These are phyloP conservation scores for Clostera curtula DNA, from an alignment of 2,888 invertebrate genomes.

Conservation along the genomic window DNA sequence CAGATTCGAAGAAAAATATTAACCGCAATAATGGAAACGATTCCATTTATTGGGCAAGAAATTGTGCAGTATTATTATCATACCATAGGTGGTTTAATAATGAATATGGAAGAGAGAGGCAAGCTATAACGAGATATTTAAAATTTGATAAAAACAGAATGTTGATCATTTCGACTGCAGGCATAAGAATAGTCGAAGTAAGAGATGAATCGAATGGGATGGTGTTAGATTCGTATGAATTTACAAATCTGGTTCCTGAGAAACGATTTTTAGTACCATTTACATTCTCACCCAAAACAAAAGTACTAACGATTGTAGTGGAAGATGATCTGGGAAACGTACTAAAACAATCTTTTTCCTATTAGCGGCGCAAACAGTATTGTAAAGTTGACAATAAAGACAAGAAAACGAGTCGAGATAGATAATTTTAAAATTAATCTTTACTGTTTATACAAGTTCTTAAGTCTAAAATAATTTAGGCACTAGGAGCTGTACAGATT, in stretches of 20 bases:
- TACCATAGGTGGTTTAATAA: slow-evolving; percentile 78
- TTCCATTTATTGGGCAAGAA: slow-evolving; percentile 76
- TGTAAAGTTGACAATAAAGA: slow-evolving; percentile 57
- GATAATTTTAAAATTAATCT: slow-evolving; percentile 10
- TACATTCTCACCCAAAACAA: slow-evolving; percentile 63
- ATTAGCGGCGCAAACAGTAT: slow-evolving; percentile 32
- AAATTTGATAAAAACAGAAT: slow-evolving; percentile 74
- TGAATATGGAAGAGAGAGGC: slow-evolving; percentile 70
- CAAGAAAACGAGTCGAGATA: slow-evolving; percentile 20
- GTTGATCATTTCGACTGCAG: slow-evolving; percentile 77
- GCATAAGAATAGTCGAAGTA: slow-evolving; percentile 79
- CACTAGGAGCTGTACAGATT: slow-evolving; percentile 7
- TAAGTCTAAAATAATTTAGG: slow-evolving; percentile 13
- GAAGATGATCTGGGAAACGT: slow-evolving; percentile 81
- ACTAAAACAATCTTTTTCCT: slow-evolving; percentile 77
- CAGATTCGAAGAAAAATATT: slow-evolving; percentile 61
- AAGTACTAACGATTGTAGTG: slow-evolving; percentile 75
- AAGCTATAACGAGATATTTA: slow-evolving; percentile 67
- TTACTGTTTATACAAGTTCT: no score
- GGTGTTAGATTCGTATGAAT: slow-evolving; percentile 78
- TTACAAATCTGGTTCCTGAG: slow-evolving; percentile 72
- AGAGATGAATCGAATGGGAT: slow-evolving; percentile 76
- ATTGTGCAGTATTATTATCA: slow-evolving; percentile 78
- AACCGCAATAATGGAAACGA: slow-evolving; percentile 64
- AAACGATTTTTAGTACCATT: slow-evolving; percentile 75